Base-by-base conservation (phyloP, 2,797 vertebrate species). In the Gymnocypris eckloni region DNA sequence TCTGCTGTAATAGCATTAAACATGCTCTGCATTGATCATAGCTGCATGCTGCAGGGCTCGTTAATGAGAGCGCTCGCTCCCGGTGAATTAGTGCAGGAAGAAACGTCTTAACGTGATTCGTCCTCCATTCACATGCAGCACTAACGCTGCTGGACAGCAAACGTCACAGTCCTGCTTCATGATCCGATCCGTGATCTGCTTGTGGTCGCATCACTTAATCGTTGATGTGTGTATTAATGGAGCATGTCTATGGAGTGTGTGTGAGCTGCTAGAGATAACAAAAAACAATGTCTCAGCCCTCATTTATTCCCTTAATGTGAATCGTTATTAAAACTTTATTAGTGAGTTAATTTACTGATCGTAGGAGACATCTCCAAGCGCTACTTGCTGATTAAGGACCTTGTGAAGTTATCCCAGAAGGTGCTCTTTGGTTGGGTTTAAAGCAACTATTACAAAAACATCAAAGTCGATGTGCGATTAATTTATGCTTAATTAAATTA, bases 21-120 rank as follows among this genome's bases (percentile, higher is more conserved):
- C 25, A 54, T 79, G 50, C 71, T 76, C 89, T 91, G 18, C 43
- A 87, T 92, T 92, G 89, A 92, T 93, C 90, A 91, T 89, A 91
- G 88, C 87, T 84, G 86, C 89, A 73, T 86, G 59, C 86, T 2
- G 13, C 79, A 70, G 83, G 75, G 79, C 90, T 91, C 90, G 89
- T 91, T 92, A 84, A 20, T 37, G 77, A 81, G 72, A 80, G 52
- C 39, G 37, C 76, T 43, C 4, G 43, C 45, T 73, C 48, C 69
- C 59, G 37, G 11, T 67, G 82, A 75, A 75, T 79, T 80, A 79
- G 45, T 2, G 1, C 56, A 41, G 50, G n/a, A 41, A 37, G 59
- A 48, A 48, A 45, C n/a, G 1, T 75, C 69, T 41, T 41, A 11
- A 54, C 76, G 5, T 4, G 25, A 59, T 64, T 79, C 28, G 22